A percentile compares a stretch with the other conserved stretches of the same genome.
Evolutionary conservation across 2,113 vertebrate genomes (phyloP).

Genomic region (Riparia riparia): DNA sequence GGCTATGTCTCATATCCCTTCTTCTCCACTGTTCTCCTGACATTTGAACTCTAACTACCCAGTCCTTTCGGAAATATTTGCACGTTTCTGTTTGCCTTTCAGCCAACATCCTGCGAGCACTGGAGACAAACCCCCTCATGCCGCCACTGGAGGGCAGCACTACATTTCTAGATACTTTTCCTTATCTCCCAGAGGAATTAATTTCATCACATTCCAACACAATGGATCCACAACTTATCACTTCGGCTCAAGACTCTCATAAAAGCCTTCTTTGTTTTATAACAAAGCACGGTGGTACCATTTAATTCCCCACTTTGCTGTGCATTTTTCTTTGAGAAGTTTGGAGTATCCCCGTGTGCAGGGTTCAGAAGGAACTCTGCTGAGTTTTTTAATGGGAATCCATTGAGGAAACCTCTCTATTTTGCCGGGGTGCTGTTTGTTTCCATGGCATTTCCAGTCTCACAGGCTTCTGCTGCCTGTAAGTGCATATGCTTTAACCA

Average conservation of each 20-base stretch:
- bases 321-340: neutral
- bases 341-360: neutral
- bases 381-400: neutral
- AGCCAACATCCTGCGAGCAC: neutral
- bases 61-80: neutral
- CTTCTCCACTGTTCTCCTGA: neutral
- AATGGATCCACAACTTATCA: neutral
- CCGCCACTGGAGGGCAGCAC: slow-evolving; percentile 76
- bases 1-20: neutral
- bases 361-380: neutral
- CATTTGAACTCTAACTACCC: neutral
- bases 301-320: neutral
- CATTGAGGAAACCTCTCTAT: neutral
- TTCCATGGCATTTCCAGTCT: neutral
- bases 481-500: neutral
- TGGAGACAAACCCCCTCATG: neutral
- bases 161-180: neutral
- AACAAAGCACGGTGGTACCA: neutral
- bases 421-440: neutral
- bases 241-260: neutral
- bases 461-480: neutral
- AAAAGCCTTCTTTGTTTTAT: neutral
- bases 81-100: neutral
- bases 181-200: neutral
- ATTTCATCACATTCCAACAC: neutral